phyloP scores from a whole-genome alignment of 2,113 vertebrate species.

The Eulemur rufifrons region DNA sequence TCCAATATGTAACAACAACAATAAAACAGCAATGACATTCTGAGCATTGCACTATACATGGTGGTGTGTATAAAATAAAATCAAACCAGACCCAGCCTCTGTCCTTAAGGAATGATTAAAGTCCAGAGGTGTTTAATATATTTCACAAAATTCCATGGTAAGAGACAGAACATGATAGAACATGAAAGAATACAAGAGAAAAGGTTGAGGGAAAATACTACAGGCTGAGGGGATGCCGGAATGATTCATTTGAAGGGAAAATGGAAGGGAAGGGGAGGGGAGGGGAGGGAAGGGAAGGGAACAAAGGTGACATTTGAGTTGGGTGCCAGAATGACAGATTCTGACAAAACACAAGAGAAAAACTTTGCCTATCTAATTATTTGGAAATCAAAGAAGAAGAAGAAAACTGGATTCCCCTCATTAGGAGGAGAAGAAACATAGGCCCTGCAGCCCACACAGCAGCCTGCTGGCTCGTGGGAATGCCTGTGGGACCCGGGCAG shows the following conservation, averaged over 20 bases:
- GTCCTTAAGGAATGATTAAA: neutral
- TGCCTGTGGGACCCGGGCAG: accelerated
- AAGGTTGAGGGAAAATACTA: neutral
- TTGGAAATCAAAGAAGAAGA: neutral
- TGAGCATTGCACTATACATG: neutral
- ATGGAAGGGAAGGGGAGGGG: no score
- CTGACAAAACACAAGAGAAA: neutral
- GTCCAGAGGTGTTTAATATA: neutral
- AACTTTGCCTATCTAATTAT: neutral
- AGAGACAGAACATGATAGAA: neutral
- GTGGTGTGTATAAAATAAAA: neutral
- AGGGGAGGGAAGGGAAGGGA: neutral
- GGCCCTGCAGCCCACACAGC: neutral
- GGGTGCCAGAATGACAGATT: neutral
- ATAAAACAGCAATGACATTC: neutral
- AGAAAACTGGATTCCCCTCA: neutral
- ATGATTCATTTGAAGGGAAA: neutral
- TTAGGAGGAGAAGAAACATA: neutral
- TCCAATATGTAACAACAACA: neutral
- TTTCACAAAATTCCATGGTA: neutral
- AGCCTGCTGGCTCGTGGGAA: neutral
- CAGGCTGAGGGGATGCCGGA: neutral
- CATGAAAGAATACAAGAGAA: neutral
- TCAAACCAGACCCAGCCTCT: neutral
- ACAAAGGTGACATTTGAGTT: neutral